phyloP scores from a whole-genome alignment of 2,113 vertebrate species.

The Mormoops blainvillei region DNA sequence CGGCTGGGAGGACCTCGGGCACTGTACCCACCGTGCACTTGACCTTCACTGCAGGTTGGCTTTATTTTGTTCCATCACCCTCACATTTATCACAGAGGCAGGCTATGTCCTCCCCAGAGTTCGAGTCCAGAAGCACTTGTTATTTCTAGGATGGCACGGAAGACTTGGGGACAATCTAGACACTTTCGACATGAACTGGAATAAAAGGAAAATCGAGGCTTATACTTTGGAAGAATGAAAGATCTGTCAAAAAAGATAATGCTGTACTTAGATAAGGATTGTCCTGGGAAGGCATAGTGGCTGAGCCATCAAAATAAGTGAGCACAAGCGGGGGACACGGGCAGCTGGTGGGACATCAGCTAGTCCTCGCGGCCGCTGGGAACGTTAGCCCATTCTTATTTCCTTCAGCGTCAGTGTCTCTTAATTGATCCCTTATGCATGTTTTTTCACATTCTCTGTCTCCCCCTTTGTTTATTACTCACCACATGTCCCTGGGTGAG shows the following conservation, averaged over 20 bases:
- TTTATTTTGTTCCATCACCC: neutral
- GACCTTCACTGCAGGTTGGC: neutral
- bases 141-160: neutral
- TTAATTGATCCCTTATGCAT: slow-evolving; percentile 34
- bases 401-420: neutral
- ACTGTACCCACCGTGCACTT: neutral
- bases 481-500: slow-evolving; percentile 19
- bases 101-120: neutral
- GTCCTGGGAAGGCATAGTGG: neutral
- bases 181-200: neutral
- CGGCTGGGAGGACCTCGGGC: neutral
- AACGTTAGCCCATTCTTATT: neutral
- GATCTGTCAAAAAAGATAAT: neutral
- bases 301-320: neutral
- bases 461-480: slow-evolving; percentile 7
- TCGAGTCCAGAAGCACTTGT: neutral
- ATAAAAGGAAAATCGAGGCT: neutral
- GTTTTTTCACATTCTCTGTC: neutral
- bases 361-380: neutral
- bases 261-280: neutral
- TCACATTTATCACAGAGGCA: neutral
- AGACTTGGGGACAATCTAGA: neutral
- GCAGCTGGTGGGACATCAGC: neutral
- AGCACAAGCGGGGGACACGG: neutral
- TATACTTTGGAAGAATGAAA: neutral